These are phyloP conservation scores for Epinotia ramella DNA, from an alignment of 2,888 invertebrate genomes.

Conservation along the genomic window DNA sequence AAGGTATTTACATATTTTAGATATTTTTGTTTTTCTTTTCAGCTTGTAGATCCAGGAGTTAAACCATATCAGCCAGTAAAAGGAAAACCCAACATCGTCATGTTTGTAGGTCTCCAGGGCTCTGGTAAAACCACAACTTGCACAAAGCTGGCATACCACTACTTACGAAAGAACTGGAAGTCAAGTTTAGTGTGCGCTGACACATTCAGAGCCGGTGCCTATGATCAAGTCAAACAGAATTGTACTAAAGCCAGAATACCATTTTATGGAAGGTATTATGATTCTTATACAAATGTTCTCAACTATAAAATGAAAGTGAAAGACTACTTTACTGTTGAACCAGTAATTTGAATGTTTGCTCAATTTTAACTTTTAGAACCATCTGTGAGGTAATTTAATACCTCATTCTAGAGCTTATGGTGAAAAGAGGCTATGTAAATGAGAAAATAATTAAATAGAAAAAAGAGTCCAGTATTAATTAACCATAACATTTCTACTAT, in stretches of 20 bases:
- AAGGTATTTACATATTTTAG: not conserved
- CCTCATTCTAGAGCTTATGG: no score
- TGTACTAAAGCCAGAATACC: constrained; percentile 99
- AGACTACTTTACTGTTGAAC: no score
- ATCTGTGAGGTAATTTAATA: no score
- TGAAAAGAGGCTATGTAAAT: no score
- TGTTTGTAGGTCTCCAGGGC: constrained; percentile 99
- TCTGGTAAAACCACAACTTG: constrained; percentile 99
- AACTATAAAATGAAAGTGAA: not conserved
- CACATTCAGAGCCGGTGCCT: constrained; percentile 99
- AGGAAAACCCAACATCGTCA: constrained; percentile 97
- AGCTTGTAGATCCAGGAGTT: constrained; percentile 98
- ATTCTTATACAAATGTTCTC: not conserved
- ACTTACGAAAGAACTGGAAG: constrained; percentile 99
- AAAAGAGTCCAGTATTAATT: no score
- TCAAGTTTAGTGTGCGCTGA: constrained; percentile 99
- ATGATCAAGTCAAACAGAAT: constrained; percentile 99
- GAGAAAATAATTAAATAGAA: no score
- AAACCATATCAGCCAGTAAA: constrained; percentile 98
- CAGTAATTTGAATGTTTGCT: no score
- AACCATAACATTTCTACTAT: no score
- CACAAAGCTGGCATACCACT: constrained; percentile 99
- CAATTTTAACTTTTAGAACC: no score
- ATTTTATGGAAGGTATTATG: constrained; percentile 96
- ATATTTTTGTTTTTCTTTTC: constrained; percentile 50